Conservation (phyloP, 2,113 vertebrate species). For the Pampusana beccarii region DNA sequence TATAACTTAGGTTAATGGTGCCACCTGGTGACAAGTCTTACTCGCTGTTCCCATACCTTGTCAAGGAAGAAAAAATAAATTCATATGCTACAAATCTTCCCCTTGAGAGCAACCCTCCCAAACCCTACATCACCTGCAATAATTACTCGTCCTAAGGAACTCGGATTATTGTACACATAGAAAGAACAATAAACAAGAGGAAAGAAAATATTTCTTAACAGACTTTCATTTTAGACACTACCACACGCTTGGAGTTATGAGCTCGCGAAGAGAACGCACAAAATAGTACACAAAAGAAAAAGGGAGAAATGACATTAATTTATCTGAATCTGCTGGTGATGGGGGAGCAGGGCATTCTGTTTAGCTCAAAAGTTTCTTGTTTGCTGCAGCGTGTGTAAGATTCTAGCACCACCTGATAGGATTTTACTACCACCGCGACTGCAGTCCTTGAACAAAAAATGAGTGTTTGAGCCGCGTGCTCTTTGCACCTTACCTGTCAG, state of each 20-base stretch:
- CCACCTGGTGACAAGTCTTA: constrained; percentile 78
- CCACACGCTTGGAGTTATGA: neutral
- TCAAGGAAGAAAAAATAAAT: neutral
- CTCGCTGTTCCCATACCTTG: neutral
- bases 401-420: neutral
- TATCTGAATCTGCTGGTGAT: neutral
- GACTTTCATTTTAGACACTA: neutral
- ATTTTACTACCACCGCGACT: neutral
- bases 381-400: neutral
- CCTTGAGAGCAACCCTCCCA: fast-evolving
- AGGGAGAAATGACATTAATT: neutral
- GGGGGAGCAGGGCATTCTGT: neutral
- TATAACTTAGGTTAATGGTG: constrained; percentile 77
- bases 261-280: neutral
- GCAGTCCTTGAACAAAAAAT: neutral
- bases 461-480: neutral
- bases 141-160: neutral
- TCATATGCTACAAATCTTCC: neutral
- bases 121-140: neutral
- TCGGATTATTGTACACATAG: neutral
- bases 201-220: neutral
- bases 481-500: neutral
- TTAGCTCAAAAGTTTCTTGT: neutral
- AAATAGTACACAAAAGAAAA: neutral
- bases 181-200: neutral